Evolutionary conservation across 2,888 invertebrate species (phyloP).

Genomic region (Dendrolimus houi): DNA sequence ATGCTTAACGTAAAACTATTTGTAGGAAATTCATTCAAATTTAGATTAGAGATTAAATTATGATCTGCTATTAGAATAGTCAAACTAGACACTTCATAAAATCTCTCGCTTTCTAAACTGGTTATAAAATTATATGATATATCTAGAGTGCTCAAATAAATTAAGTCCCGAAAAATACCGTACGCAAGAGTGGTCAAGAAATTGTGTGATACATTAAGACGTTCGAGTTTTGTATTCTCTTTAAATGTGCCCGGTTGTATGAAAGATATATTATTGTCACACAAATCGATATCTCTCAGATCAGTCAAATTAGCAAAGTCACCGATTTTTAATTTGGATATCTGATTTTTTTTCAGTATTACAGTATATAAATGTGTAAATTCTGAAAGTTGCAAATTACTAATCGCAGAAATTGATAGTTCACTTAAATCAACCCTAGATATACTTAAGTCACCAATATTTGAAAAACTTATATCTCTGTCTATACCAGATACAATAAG

Average conservation of each 20-base stretch:
- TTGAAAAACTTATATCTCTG: constrained; percentile 21
- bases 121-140: constrained; percentile 43
- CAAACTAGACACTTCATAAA: constrained; percentile 36
- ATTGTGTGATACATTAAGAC: constrained; percentile 49
- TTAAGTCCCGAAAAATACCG: constrained; percentile 42
- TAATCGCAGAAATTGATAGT: constrained; percentile 27
- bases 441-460: constrained; percentile 17
- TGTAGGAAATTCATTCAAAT: constrained; percentile 31
- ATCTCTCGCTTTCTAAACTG: constrained; percentile 39
- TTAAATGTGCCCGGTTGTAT: constrained; percentile 48
- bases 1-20: constrained; percentile 38
- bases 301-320: constrained; percentile 27
- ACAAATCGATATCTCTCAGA: constrained; percentile 36
- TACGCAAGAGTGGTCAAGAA: constrained; percentile 29
- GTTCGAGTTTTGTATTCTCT: constrained; percentile 28
- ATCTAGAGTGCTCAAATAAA: constrained; percentile 34
- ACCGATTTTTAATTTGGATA: constrained; percentile 26
- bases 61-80: constrained; percentile 38
- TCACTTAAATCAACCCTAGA: constrained; percentile 27
- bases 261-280: constrained; percentile 36
- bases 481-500: constrained; percentile 35
- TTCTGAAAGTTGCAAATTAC: constrained; percentile 21
- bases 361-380: constrained; percentile 26
- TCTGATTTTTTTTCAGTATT: constrained; percentile 31
- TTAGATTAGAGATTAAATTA: constrained; percentile 36